Base-by-base conservation (phyloP, 2,113 vertebrate species). In the Barbus barbus region DNA sequence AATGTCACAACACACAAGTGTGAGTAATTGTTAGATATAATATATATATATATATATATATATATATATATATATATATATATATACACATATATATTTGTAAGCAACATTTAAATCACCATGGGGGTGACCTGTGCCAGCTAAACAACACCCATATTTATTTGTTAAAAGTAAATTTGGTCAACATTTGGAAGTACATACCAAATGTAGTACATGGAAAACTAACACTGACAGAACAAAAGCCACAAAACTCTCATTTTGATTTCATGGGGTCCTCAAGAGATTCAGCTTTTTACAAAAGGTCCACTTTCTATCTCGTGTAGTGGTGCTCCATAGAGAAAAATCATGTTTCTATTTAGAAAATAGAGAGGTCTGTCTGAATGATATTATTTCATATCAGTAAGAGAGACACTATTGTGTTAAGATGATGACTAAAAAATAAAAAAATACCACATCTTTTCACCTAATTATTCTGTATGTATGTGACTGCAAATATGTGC, bases 391-490 rank as follows among this genome's bases (percentile, higher is more conserved):
- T 69, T 69, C 3, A 67, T 33, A 12, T 24, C 65, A 71, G 31
- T 33, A 38, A 20, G 18, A 36, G 31, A 36, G 31, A 36, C 18
- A 71, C 20, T 38, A 41, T 0, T n/a, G 36, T 72, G 12, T 78
- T 82, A 69, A 76, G 36, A 53, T 16, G 53, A 63, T 22, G 51
- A 79, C 13, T 46, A 38, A 24, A 73, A 46, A n/a, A n/a, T n/a
- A n/a, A n/a, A 7, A 14, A 5, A 61, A 0, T 3, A 65, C 1
- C 41, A 41, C 28, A 33, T 8, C 5, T 12, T 41, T 71, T 71
- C 11, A 41, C 2, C 20, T 14, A 9, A 72, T 72, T 41, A 8
- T 16, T 14, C 6, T 22, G 53, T 22, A 36, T 65, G 1, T n/a
- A 44, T 73, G n/a, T n/a, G 38, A n/a, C 38, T 46, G 71, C 38